phyloP scores from a whole-genome alignment of 2,113 vertebrate species.

The Varanus salvator region DNA sequence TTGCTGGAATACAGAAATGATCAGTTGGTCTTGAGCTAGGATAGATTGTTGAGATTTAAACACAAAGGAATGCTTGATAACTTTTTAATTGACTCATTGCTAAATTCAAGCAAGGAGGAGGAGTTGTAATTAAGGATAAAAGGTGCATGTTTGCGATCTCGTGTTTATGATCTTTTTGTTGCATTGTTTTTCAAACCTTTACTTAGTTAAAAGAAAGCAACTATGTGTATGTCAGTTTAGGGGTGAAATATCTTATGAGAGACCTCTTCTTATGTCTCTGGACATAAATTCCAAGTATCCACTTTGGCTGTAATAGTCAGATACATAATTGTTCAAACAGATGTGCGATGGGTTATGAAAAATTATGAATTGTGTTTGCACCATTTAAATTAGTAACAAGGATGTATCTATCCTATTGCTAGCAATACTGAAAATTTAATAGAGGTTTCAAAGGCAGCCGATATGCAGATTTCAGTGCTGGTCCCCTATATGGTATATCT shows the following conservation, averaged over 20 bases:
- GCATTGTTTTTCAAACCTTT: neutral
- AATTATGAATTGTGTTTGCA: neutral
- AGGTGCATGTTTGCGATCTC: no score
- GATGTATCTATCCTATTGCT: neutral
- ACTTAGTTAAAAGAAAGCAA: neutral
- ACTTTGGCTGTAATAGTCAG: neutral
- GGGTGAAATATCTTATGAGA: neutral
- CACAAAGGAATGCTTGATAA: neutral
- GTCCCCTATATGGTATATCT: conserved; percentile 22
- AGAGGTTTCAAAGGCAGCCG: conserved; percentile 26
- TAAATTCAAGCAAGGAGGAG: neutral
- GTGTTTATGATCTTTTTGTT: no score
- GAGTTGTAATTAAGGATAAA: neutral
- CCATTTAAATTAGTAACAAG: neutral
- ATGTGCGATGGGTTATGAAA: neutral
- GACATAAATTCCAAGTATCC: accelerated
- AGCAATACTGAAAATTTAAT: conserved; percentile 18
- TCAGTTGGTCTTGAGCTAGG: neutral
- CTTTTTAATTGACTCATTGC: neutral
- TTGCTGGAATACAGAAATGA: neutral
- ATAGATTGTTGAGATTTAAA: neutral
- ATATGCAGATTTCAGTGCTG: conserved; percentile 7
- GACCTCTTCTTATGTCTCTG: neutral
- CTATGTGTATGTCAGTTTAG: neutral
- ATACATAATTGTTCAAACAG: neutral